Percentiles rank a stretch among this genome's conserved stretches.
Conservation (phyloP, 1,140 invertebrate species). For the Apolygus lucorum region DNA sequence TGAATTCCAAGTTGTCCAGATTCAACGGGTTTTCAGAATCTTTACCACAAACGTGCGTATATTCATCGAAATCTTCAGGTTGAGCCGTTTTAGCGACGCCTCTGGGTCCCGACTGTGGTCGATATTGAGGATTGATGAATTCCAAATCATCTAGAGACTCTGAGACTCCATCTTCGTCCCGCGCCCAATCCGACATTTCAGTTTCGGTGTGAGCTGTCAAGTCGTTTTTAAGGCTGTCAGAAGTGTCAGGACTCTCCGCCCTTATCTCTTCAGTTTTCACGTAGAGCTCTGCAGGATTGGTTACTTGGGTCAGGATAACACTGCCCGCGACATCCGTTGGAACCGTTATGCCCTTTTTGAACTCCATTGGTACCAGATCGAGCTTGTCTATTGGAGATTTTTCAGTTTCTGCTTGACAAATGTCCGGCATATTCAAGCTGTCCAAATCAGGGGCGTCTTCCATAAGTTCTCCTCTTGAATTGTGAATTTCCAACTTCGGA, state of each 20-base stretch:
- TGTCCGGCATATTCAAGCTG: slow-evolving; percentile 32
- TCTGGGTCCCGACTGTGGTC: slow-evolving; percentile 41
- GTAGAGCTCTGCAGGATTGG: slow-evolving; percentile 33
- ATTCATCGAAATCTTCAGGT: slow-evolving; percentile 38
- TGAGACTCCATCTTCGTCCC: slow-evolving; percentile 58
- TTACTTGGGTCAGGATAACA: slow-evolving; percentile 32
- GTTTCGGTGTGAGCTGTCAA: slow-evolving; percentile 68
- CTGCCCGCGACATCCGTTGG: slow-evolving; percentile 22
- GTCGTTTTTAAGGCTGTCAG: slow-evolving; percentile 40
- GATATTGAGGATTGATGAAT: slow-evolving; percentile 47
- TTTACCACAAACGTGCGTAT: slow-evolving; percentile 42
- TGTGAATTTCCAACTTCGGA: slow-evolving; percentile 55
- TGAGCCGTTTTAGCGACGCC: slow-evolving; percentile 38
- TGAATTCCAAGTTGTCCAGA: slow-evolving; percentile 56
- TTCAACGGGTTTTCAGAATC: slow-evolving; percentile 35
- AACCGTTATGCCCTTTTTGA: slow-evolving; percentile 32
- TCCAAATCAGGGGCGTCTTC: slow-evolving; percentile 43
- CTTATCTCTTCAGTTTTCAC: slow-evolving; percentile 36
- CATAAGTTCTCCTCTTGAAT: slow-evolving; percentile 54
- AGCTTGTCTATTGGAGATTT: slow-evolving; percentile 21
- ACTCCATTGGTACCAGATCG: slow-evolving; percentile 30
- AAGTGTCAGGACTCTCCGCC: slow-evolving; percentile 43
- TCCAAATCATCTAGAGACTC: slow-evolving; percentile 61
- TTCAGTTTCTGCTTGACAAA: slow-evolving; percentile 27
- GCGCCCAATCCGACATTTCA: slow-evolving; percentile 75